phyloP scores from a whole-genome alignment of 64 coral and sea anemone species.

The Pocillopora verrucosa region DNA sequence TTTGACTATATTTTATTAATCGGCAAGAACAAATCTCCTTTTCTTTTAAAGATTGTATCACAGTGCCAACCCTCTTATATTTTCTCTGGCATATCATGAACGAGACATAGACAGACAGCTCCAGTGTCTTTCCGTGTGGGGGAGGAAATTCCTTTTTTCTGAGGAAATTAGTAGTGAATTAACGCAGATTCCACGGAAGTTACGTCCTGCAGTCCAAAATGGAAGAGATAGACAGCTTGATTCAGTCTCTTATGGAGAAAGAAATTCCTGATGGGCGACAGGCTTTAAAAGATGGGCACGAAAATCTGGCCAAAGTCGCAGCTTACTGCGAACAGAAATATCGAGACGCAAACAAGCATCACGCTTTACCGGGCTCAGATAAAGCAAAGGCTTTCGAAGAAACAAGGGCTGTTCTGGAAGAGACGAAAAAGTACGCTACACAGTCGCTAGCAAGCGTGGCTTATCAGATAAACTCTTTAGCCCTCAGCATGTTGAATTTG shows the following conservation, averaged over 20 bases:
- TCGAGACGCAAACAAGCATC: slow-evolving; percentile 73
- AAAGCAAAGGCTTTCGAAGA: slow-evolving; percentile 80
- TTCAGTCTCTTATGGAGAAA: slow-evolving; percentile 80
- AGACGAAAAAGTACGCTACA: slow-evolving; percentile 95
- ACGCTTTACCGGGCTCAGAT: slow-evolving; percentile 61
- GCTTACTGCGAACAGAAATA: slow-evolving; percentile 95
- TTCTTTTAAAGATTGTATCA: too few species aligned
- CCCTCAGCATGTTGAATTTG: slow-evolving; percentile 92
- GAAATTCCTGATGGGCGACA: slow-evolving; percentile 89
- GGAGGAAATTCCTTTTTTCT: too few species aligned
- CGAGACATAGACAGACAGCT: too few species aligned
- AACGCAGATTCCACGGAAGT: neutral
- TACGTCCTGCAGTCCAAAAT: slow-evolving; percentile 42
- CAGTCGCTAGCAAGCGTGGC: slow-evolving; percentile 97
- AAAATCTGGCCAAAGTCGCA: slow-evolving; percentile 93
- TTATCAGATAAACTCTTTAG: slow-evolving; percentile 96
- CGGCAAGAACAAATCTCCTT: too few species aligned
- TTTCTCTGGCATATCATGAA: too few species aligned
- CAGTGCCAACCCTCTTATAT: too few species aligned
- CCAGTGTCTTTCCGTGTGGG: too few species aligned
- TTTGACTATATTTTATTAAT: too few species aligned
- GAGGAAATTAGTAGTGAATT: neutral
- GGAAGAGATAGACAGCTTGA: slow-evolving; percentile 84
- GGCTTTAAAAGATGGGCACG: slow-evolving; percentile 88
- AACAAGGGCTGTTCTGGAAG: slow-evolving; percentile 73